Base-by-base conservation (phyloP, 2,113 vertebrate species). In the Hymenochirus boettgeri region DNA sequence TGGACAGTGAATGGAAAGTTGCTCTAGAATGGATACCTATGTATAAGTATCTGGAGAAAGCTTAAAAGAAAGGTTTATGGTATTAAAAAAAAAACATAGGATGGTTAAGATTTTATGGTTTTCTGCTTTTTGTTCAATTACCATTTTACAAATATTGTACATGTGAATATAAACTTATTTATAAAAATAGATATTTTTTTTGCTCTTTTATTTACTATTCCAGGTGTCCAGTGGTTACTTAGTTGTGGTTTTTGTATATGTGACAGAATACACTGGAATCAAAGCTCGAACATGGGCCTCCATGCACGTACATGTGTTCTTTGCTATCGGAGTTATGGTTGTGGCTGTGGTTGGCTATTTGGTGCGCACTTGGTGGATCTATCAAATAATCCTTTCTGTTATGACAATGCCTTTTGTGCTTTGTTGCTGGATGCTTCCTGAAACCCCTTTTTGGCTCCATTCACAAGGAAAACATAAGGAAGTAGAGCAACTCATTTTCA, bases 191-290 rank as follows among this genome's bases (percentile, higher is more conserved):
- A n/a, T n/a, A n/a, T n/a, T n/a, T 35, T 3, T 35, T 35, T 23
- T 10, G 4, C 64, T 31, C 71, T 8, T 65, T 37, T 57, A 63
- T 60, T 70, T 69, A 35, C n/a, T 69, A 73, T 61, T 5, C 39
- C 78, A 98, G 96, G 89, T 87, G 53, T 90, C 89, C 56, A 96
- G 93, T 58, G 96, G 96, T 62, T 98, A 95, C 73, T 86, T 95
- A 33, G 93, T 96, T 72, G 95, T 95, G 73, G 92, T 89, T 61
- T 96, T 98, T 81, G 95, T 97, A 70, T 97, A 96, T 3, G 91
- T 97, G 71, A 98, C 92, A 9, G 94, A 98, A 79, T 93, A 92
- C 77, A 86, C 91, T 1, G 94, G 96, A 75, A 90, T 75, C 78
- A 92, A 91, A 74, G 89, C 85, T 42, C 93, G 93, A 75, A 93